These are phyloP conservation scores for Atlantisia rogersi DNA, from an alignment of 2,113 vertebrate species.

Conservation along the genomic window DNA sequence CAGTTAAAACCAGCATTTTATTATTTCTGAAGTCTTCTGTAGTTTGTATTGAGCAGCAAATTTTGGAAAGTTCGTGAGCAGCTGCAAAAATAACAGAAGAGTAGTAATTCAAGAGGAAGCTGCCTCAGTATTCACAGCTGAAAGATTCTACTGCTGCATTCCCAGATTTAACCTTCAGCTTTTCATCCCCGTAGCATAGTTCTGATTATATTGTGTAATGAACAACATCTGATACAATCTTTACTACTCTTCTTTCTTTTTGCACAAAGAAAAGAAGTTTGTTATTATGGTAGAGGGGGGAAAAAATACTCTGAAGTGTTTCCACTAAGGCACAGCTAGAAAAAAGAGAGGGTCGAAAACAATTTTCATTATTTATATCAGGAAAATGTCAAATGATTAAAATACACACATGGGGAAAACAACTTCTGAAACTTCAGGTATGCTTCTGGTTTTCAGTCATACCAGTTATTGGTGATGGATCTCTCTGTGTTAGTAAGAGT, in stretches of 20 bases:
- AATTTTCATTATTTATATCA: neutral
- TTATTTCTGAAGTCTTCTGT: constrained; percentile 38
- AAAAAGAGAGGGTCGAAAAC: neutral
- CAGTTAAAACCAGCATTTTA: constrained; percentile 43
- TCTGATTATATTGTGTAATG: constrained; percentile 55
- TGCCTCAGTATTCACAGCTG: constrained; percentile 42
- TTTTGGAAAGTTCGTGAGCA: constrained; percentile 29
- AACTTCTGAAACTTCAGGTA: neutral
- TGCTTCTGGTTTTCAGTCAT: neutral
- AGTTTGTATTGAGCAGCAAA: constrained; percentile 37
- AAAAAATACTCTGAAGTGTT: neutral
- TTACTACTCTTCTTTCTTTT: neutral
- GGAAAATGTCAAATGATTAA: neutral
- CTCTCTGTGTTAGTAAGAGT: neutral
- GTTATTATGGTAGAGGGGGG: neutral
- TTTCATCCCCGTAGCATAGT: neutral
- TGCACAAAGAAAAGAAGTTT: neutral
- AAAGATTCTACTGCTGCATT: constrained; percentile 44
- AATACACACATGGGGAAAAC: neutral
- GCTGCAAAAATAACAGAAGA: constrained; percentile 29
- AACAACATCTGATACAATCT: constrained; percentile 21
- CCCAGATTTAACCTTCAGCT: constrained; percentile 52
- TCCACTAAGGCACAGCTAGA: neutral
- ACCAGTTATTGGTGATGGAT: neutral
- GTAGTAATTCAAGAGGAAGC: constrained; percentile 35